A percentile compares a stretch with the other conserved stretches of the same genome.
Conservation (phyloP, 2,113 vertebrate species). For the Ciconia maguari region DNA sequence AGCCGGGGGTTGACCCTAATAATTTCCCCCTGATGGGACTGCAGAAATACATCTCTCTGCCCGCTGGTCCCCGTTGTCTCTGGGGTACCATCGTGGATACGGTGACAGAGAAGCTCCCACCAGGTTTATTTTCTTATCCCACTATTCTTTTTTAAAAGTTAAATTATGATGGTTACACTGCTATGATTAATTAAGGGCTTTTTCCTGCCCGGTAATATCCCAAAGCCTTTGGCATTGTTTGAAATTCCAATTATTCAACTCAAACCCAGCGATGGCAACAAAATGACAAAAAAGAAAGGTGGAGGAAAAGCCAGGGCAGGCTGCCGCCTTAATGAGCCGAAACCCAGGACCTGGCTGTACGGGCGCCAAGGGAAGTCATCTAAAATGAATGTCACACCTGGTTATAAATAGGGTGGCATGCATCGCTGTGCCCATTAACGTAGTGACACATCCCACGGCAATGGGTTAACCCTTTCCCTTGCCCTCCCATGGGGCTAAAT, state of each 20-base stretch:
- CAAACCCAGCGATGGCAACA: background rate
- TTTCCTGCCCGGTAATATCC: background rate
- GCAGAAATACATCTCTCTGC: background rate
- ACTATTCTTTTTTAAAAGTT: background rate
- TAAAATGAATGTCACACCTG: conserved; percentile 6
- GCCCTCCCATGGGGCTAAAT: accelerated
- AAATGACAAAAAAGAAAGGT: background rate
- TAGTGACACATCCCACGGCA: background rate
- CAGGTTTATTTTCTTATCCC: background rate
- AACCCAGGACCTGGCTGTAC: background rate
- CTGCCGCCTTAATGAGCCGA: background rate
- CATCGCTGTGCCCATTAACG: background rate
- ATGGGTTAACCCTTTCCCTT: background rate
- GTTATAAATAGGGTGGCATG: conserved; percentile 38
- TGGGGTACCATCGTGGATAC: accelerated
- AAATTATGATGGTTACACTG: background rate
- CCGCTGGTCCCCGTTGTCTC: accelerated
- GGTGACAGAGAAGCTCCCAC: background rate
- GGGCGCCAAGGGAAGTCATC: background rate
- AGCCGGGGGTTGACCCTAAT: background rate
- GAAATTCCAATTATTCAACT: background rate
- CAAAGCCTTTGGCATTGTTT: background rate
- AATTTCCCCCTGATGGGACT: background rate
- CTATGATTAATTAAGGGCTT: background rate
- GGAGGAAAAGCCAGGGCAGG: background rate